Base-by-base conservation (phyloP, 2,797 vertebrate genomes). In the Artibeus lituratus region DNA sequence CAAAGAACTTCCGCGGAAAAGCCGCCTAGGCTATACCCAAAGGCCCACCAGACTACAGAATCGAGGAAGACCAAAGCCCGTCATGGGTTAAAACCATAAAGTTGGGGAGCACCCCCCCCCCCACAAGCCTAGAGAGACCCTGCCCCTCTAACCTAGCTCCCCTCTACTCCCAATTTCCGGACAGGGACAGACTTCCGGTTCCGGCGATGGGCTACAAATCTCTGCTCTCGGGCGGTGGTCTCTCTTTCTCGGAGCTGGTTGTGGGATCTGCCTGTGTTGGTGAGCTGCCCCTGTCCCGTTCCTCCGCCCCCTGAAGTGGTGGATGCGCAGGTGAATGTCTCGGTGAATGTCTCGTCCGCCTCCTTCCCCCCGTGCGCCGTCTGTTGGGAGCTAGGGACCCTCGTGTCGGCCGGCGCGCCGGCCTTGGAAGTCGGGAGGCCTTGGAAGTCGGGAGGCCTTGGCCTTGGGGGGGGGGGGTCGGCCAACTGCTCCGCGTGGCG, bases 191-290 rank as follows among this genome's bases (percentile, higher is more conserved):
- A n/a, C 26, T 95, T 96, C 93, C 90, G 94, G n/a, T 93, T 94
- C 94, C 94, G 90, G 82, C 3, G 10, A 9, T 1, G 69, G 35
- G 7, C 32, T 29, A 22, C 76, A 51, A 72, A 81, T 1, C 10
- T 55, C 5, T 0, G 81, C 19, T 8, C 35, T 0, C 0, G 16
- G 1, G 0, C 0, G 0, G 2, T 5, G 42, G 19, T 5, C 2
- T 73, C 16, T 1, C 0, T 49, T 67, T 82, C 35, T 10, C 0
- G 7, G 10, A 42, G 24, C 49, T 1, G 3, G 35, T 26, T 11
- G 35, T 2, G 1, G n/a, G 39, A 19, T 0, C 21, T 4, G 2
- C 12, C 7, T 53, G 0, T 11, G 1, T 2, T 3, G 3, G 29
- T 4, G 16, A 35, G 62, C 9, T 1, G 15, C 15, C 8, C 3